Base-by-base conservation (phyloP, 2,888 invertebrate species). In the Drosophila colorata region DNA sequence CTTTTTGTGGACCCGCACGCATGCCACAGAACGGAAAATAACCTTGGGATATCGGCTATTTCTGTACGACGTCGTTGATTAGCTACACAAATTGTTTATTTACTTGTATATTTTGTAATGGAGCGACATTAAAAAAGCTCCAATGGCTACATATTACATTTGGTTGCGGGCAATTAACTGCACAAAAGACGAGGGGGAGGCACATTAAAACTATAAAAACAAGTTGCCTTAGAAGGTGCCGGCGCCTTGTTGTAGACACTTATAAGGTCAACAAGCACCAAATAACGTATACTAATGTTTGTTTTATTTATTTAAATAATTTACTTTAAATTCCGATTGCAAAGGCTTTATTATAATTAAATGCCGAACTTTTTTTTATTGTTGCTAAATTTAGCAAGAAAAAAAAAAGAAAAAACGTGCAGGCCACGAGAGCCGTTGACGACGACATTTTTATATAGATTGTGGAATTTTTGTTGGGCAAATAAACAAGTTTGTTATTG, bases 401-500 rank as follows among this genome's bases (percentile, higher is more conserved):
- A 18, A 13, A 33, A 40, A 49, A 65, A 46, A 47, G 18, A 37
- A 55, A 52, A 80, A 87, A 83, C 82, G 87, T 87, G 82, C 76
- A 48, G 35, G 41, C 78, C 87, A 84, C 82, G 78, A 76, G 82
- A 83, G 65, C 46, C 43, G 43, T 49, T 55, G 51, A 52, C 68
- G 35, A 64, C 55, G 49, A 65, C 61, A 56, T 51, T 49, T 41
- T 58, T 40, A 6, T 48, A 53, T 38, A 60, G 57, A 51, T 58
- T 58, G 68, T 56, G 73, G 81, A 80, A 83, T 80, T 76, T 84
- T 81, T 60, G 44, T 58, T 47, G 35, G 61, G 28, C 67, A 60
- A 73, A 78, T 77, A 82, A 82, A 82, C 77, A 68, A 69, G 64
- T 72, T 80, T 69, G 58, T 69, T 74, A 74, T 69, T 52, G 57